A percentile compares a stretch with the other conserved stretches of the same genome.
Conservation (phyloP, 2,113 vertebrate genomes). For the Poecilia latipinna region DNA sequence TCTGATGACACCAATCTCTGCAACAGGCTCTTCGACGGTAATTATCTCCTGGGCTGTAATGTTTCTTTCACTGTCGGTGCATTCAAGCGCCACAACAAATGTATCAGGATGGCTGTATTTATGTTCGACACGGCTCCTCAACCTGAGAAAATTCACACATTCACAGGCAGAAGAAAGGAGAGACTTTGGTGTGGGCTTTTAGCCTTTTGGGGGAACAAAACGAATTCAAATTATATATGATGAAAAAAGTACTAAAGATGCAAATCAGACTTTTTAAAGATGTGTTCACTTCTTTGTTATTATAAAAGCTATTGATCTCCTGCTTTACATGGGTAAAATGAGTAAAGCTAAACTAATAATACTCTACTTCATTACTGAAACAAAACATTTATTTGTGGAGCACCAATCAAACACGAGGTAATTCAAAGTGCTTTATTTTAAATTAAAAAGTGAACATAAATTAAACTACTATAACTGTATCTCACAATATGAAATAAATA, state of each 20-base stretch:
- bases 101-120: slow-evolving; percentile 79
- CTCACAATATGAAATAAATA: too few species aligned
- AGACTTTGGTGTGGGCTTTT: too few species aligned
- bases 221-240: not conserved
- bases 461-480: too few species aligned
- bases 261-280: not conserved
- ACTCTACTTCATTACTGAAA: too few species aligned
- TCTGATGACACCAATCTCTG: slow-evolving; percentile 67
- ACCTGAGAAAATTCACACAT: slow-evolving; percentile 48
- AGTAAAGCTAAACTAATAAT: too few species aligned
- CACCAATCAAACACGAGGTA: not conserved
- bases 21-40: slow-evolving; percentile 75
- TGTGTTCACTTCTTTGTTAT: not conserved
- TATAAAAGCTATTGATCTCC: too few species aligned
- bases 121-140: slow-evolving; percentile 77
- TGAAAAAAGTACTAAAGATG: not conserved
- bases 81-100: slow-evolving; percentile 83
- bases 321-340: too few species aligned
- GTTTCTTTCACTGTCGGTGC: slow-evolving; percentile 82
- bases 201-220: not conserved
- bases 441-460: not conserved
- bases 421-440: not conserved
- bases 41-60: slow-evolving; percentile 82
- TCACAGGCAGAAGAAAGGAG: not conserved
- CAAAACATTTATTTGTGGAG: too few species aligned